phyloP scores from a whole-genome alignment of 1,140 invertebrate species.

The Caenorhabditis tropicalis region DNA sequence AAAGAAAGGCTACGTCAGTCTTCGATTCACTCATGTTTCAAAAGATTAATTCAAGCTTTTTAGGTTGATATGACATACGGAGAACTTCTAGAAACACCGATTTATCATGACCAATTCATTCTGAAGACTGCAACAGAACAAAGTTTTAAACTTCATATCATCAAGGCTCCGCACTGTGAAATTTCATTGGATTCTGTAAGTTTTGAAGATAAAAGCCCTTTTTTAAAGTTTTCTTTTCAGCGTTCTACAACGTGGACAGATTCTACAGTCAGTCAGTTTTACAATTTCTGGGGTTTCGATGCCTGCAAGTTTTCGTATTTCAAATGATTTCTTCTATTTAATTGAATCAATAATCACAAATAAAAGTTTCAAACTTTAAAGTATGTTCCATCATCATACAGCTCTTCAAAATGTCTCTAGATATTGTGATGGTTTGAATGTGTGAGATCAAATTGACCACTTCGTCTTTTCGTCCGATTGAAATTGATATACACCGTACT shows the following conservation, averaged over 20 bases:
- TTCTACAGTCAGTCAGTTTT: too few species aligned
- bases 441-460: too few species aligned
- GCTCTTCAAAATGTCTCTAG: too few species aligned
- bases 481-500: neutral
- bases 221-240: neutral
- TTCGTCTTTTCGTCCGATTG: neutral
- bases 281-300: neutral
- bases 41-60: neutral
- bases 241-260: neutral
- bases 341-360: neutral
- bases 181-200: neutral
- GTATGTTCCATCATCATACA: too few species aligned
- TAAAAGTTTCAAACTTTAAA: too few species aligned
- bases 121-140: neutral
- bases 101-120: neutral
- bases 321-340: neutral
- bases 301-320: neutral
- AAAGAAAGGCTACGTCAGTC: too few species aligned
- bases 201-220: neutral
- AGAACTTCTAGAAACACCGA: neutral
- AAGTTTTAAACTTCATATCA: neutral
- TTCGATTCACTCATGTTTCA: too few species aligned
- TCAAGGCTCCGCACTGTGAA: neutral
- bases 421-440: too few species aligned
- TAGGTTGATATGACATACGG: neutral